Evolutionary conservation across 2,888 invertebrate species (phyloP), one percentile per base, ranked within the genome.

Genomic region (Zaprionus bogoriensis): DNA sequence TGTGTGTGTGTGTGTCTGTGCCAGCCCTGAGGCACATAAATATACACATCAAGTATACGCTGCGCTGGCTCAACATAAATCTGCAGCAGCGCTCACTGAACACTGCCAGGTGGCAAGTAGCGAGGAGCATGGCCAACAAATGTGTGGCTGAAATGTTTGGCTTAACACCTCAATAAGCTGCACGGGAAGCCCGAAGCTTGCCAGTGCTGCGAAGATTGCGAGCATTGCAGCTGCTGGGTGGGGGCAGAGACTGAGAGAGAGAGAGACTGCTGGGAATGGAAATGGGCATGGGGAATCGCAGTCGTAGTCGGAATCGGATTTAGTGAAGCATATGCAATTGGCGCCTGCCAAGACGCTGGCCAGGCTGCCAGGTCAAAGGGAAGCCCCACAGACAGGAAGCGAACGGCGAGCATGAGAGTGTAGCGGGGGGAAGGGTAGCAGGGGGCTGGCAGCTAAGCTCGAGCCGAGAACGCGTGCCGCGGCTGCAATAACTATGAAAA

Each of bases 91-190:
- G 32, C 10, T 14, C 45, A 47, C 20, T 25, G 32, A 28, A 23
- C n/a, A 23, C 19, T 25, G 38, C 14, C 6, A 10, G 9, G 10
- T 12, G 50, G 7, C 50, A 19, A 25, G 10, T 38, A n/a, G n/a
- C n/a, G n/a, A n/a, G 50, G 39, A 36, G 27, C 27, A 12, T 28
- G 57, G 23, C 10, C 51, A 55, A 20, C 57, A 42, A 50, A 58
- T 48, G 42, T 59, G 51, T 59, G 52, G 36, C 59, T 63, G 51
- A 64, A 64, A 69, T 70, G 75, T 65, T 71, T 65, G 50, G 64
- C 62, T 66, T 63, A 75, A 76, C 79, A 79, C 76, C 76, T 75
- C 79, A 78, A 78, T 75, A 71, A 65, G 79, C 64, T 47, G n/a
- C n/a, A n/a, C n/a, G 60, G 61, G 52, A 62, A 45, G 77, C 48